Base-by-base conservation (phyloP, 1,140 invertebrate species). In the Sinonovacula constricta region DNA sequence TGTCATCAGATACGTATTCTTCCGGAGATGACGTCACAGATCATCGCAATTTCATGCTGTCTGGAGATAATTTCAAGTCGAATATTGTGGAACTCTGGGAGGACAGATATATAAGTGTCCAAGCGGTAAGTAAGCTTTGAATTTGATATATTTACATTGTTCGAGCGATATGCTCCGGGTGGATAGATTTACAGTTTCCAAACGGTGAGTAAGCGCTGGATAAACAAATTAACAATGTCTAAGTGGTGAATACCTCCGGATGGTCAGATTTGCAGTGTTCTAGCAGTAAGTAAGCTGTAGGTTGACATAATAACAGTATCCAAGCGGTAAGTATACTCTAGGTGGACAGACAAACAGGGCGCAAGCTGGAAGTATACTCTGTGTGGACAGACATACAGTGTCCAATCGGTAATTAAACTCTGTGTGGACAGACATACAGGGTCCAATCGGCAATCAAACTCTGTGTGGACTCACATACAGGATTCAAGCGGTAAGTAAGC, bases 21-120 rank as follows among this genome's bases (percentile, higher is more conserved):
- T 59, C 71, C 0, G 71, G 15, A 14, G 57, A 60, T 45, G 31
- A 45, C 15, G 60, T 74, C 1, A 45, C 57, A 26, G 71, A 74
- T 30, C 59, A 74, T 26, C 59, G 60, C 26, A 49, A 74, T 22
- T 74, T 74, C 39, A 54, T 5, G 7, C n/a, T 31, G 3, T 39
- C 36, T 26, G 57, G 59, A 36, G 71, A 74, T 26, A 39, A 65
- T 22, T 74, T 49, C 24, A 74, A 74, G 33, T 74, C 71, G 2
- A 22, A 36, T 2, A 1, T 74, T 5, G 45, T 74, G n/a, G 33
- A 74, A 62, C 57, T 65, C 24, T 74, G 71, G 71, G 59, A 62
- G 30, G 60, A 74, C 56, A 51, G 71, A 2, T 34, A 22, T 31
- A 74, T 74, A 59, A 74, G 71, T 26, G 71, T 74, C 1, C 71